Base-by-base conservation (phyloP, 2,113 vertebrate genomes). In the Formicarius rufipectus region DNA sequence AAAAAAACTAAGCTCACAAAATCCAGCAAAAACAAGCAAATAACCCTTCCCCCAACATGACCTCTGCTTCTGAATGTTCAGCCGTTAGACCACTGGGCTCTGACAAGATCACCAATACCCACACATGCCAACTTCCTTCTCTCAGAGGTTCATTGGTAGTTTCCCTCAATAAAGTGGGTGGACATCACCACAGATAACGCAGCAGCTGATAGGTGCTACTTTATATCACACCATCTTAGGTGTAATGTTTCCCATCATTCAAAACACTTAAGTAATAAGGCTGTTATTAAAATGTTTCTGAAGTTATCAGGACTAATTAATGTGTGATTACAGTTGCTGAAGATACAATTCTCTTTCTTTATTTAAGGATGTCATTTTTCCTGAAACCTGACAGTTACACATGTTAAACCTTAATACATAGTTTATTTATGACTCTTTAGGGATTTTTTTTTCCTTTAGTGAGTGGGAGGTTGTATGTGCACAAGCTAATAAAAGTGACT, bases 181-280 rank as follows among this genome's bases (percentile, higher is more conserved):
- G 93, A 60, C 17, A 71, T 23, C 27, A 72, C 42, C 73, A 75
- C 44, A 76, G 81, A 60, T 23, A 58, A 84, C 0, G 0, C 64
- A 84, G 86, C 60, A 95, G 86, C 76, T 84, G 64, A 89, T 56
- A 88, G 35, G 50, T 92, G 76, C 40, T 94, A 80, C 83, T 92
- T 94, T 44, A 66, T 53, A 25, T 84, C 86, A 50, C 52, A 23
- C 30, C 87, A 3, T 53, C 50, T 58, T 84, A 87, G 45, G 53
- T 73, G 55, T 73, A 69, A 49, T 24, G 28, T 90, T 94, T 88
- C 75, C 63, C 53, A 45, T 50, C 30, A 72, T 37, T 58, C 90
- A 69, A 85, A 85, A 18, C 25, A 52, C 58, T 73, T 60, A 76
- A 82, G 50, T 66, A 20, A 22, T 53, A 35, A 90, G 30, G 4